Evolutionary conservation across 2,113 vertebrate genomes (phyloP), one percentile per base, ranked within the genome.

Genomic region (Nipponia nippon): DNA sequence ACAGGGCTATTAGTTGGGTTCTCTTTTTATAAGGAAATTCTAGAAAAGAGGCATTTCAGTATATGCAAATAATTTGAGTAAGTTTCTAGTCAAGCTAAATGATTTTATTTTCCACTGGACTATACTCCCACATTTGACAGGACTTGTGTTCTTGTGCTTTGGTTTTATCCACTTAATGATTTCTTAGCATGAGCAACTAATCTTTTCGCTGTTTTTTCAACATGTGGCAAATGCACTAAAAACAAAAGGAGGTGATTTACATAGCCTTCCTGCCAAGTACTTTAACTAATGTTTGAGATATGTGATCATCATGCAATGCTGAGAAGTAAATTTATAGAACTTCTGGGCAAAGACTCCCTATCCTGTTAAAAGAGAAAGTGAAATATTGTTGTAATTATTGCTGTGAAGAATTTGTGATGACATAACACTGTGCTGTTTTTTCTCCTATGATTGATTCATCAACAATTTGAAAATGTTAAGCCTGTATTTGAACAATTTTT

Each of bases 241-340:
- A 90, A 46, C 83, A 93, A 89, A 95, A 89, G 34, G 52, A 92
- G 73, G 69, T 94, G 80, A 95, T 96, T 96, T 81, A 95, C 96
- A 58, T 40, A 89, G 52, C 76, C 30, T 83, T 95, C 87, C 89
- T 86, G 72, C 81, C 72, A 67, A 96, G 66, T 30, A 62, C 36
- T 79, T 67, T 77, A 80, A 70, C 79, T 92, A 93, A 86, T 56
- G 30, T 76, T 95, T 95, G 75, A 90, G 90, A 52, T 83, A 95
- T 88, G 86, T 58, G 79, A 75, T 72, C 84, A 94, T 86, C 59
- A 65, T 53, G 87, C 52, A 95, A 71, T 36, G 29, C 61, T 67
- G 78, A 93, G 58, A 94, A 71, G 72, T 46, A 91, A 93, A 96
- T 98, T 95, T 97, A 96, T 95, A 89, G 94, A 83, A 95, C 86